phyloP scores from a whole-genome alignment of 2,888 invertebrate genomes.

The Tiliacea citrago region DNA sequence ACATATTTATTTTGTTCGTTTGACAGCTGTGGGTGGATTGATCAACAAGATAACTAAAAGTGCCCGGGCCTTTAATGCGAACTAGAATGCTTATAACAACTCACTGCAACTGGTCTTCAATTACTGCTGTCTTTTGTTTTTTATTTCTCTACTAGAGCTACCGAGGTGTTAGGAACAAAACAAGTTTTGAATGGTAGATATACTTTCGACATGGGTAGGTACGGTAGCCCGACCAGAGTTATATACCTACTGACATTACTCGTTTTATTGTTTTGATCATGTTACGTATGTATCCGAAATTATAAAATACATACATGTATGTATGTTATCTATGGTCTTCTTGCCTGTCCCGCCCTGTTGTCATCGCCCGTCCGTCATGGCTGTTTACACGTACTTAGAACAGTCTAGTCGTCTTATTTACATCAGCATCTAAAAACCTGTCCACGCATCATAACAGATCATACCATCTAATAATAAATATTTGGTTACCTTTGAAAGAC shows the following conservation, averaged over 20 bases:
- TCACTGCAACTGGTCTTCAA: slow-evolving; percentile 81
- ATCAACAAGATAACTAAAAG: slow-evolving; percentile 81
- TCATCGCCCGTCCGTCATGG: too few species aligned
- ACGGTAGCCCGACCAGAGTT: slow-evolving; percentile 29
- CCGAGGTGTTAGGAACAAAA: slow-evolving; percentile 64
- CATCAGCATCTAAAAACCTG: too few species aligned
- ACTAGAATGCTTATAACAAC: slow-evolving; percentile 74
- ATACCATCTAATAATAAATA: too few species aligned
- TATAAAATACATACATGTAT: too few species aligned
- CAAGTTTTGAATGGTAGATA: slow-evolving; percentile 46
- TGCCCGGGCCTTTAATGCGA: slow-evolving; percentile 76
- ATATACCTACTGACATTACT: slow-evolving; percentile 8
- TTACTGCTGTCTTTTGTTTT: slow-evolving; percentile 73
- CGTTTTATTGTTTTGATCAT: slow-evolving; percentile 3
- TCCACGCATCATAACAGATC: too few species aligned
- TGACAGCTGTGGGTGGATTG: slow-evolving; percentile 89
- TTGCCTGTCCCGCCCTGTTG: too few species aligned
- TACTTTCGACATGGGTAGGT: slow-evolving; percentile 22
- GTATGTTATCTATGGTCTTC: too few species aligned
- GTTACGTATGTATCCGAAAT: too few species aligned
- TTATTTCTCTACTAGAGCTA: slow-evolving; percentile 60
- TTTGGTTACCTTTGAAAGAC: not conserved
- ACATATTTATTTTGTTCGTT: slow-evolving; percentile 89
- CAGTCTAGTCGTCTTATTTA: too few species aligned
- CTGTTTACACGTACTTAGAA: too few species aligned